Percentiles rank a stretch among this genome's conserved stretches.
phyloP scores from a whole-genome alignment of 2,888 invertebrate species.

The Rhagium mordax region DNA sequence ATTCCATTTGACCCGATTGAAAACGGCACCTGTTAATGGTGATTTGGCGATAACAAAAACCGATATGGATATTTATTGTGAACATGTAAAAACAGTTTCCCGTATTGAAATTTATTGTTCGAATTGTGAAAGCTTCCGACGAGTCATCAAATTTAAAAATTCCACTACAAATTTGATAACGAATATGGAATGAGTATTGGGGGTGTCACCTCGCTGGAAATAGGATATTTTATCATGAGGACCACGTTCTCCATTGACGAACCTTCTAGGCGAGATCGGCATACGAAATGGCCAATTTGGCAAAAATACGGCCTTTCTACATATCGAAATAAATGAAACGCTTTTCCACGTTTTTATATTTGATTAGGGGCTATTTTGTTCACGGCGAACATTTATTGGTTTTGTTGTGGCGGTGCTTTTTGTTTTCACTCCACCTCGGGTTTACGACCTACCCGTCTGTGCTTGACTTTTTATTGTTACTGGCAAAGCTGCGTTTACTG shows the following conservation, averaged over 20 bases:
- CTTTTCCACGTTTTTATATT: conserved; percentile 34
- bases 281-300: conserved; percentile 27
- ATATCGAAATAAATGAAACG: conserved; percentile 34
- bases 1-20: conserved; percentile 37
- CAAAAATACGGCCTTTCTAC: conserved; percentile 16
- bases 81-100: conserved; percentile 37
- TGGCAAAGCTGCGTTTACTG: background rate
- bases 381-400: conserved; percentile 32
- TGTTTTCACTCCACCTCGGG: conserved; percentile 15
- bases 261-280: conserved; percentile 12
- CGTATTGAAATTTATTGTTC: conserved; percentile 35
- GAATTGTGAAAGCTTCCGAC: conserved; percentile 27
- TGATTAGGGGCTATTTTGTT: conserved; percentile 34
- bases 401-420: conserved; percentile 31
- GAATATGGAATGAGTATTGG: conserved; percentile 21
- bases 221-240: conserved; percentile 11
- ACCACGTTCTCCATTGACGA: conserved; percentile 32
- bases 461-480: conserved; percentile 30
- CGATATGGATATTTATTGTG: conserved; percentile 45
- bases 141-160: conserved; percentile 26
- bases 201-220: conserved; percentile 13
- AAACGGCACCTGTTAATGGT: conserved; percentile 47
- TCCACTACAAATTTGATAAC: conserved; percentile 36
- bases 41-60: conserved; percentile 41
- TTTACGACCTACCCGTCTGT: conserved; percentile 31